Conservation (phyloP, 2,113 vertebrate genomes). For the Corydoras sp. region DNA sequence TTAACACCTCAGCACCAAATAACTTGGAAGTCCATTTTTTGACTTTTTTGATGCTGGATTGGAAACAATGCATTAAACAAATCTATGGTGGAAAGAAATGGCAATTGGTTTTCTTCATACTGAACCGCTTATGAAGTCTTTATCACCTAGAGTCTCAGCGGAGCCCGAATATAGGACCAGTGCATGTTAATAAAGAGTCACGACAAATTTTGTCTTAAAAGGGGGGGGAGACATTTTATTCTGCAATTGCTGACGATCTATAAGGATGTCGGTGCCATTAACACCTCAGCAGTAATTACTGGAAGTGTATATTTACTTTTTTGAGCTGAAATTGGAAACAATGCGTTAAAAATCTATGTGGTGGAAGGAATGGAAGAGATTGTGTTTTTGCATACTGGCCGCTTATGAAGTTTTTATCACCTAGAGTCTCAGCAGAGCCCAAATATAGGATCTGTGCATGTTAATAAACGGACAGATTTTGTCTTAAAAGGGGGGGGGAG, state of each 20-base stretch:
- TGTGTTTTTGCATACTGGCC: background rate
- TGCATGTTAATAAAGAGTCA: background rate
- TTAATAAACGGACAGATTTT: background rate
- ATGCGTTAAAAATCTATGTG: constrained; percentile 3
- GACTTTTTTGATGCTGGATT: background rate
- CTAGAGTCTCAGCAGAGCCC: too few species aligned
- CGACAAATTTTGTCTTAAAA: too few species aligned
- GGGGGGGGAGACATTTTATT: too few species aligned
- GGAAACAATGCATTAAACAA: background rate
- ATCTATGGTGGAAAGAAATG: constrained; percentile 22
- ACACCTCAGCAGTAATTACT: background rate
- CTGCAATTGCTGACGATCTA: too few species aligned
- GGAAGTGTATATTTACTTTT: constrained; percentile 7
- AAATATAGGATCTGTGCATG: too few species aligned
- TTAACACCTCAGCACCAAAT: background rate
- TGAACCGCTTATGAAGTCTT: background rate
- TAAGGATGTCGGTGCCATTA: too few species aligned
- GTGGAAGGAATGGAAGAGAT: constrained; percentile 11
- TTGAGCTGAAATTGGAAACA: constrained; percentile 2
- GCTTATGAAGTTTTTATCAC: background rate
- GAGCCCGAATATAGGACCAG: too few species aligned
- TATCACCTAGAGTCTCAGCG: too few species aligned
- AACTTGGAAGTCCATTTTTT: constrained; percentile 5
- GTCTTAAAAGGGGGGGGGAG: too few species aligned
- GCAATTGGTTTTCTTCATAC: background rate